Evolutionary conservation across 2,113 vertebrate species (phyloP), one percentile per base, ranked within the genome.

Genomic region (Erythrocercus mccallii): DNA sequence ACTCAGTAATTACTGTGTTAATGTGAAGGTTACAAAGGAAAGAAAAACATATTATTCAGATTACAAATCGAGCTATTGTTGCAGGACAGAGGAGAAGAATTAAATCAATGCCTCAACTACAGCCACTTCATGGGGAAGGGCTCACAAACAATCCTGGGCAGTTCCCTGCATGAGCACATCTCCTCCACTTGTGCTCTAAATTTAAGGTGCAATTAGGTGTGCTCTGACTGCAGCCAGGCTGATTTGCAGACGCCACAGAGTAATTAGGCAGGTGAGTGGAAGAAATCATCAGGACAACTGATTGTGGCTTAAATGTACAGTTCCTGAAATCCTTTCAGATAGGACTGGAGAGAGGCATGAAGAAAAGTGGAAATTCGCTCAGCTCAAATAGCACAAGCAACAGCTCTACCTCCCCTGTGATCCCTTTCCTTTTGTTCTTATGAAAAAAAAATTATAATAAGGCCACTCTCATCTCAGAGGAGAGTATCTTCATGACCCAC

Each of bases 201-300:
- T 0, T 65, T 64, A 44, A 60, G 72, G 48, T 57, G 53, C 61
- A 87, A 42, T 91, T 61, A 69, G 27, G 33, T 47, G 78, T 70
- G 78, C 71, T 56, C 79, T 38, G 64, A 27, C 27, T 83, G 71
- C 85, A 92, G 65, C 42, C 54, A 2, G 85, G 40, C 1, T 54
- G 65, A 57, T 87, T 81, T 89, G 82, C 64, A 81, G 48, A 40
- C 40, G 24, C 53, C 61, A 30, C 25, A 12, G 6, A 31, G 24
- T 60, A 91, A 95, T 91, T 74, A 88, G 44, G 64, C 69, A 92
- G 17, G 16, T 15, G 48, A 92, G 83, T 47, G 61, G 72, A 57
- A 85, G 57, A 69, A 95, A 68, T 65, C 69, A 87, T 47, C 2
- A 2, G 45, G 33, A 91, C n/a, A 50, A 65, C 38, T 45, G 85